Percentiles rank a stretch among this genome's conserved stretches.
Conservation (phyloP, 2,888 invertebrate species). For the Stegana nigrithorax region DNA sequence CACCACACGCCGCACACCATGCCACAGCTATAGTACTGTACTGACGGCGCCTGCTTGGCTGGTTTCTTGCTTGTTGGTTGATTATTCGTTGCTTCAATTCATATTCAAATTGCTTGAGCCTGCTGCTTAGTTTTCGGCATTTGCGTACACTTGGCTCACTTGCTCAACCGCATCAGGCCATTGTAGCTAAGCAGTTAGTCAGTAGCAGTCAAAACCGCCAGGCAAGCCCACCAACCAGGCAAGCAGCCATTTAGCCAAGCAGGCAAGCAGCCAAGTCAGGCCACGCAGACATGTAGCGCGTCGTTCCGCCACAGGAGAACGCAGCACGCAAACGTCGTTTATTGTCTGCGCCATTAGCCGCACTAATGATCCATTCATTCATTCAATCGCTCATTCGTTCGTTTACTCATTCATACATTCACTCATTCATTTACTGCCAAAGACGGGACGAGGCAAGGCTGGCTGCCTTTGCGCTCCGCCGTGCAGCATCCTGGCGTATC, state of each 20-base stretch:
- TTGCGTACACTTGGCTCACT: too few species aligned
- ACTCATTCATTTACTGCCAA: too few species aligned
- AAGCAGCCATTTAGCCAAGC: too few species aligned
- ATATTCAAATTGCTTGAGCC: slow-evolving; percentile 48
- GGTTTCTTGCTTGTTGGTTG: slow-evolving; percentile 6
- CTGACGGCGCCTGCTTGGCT: neutral
- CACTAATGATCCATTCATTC: slow-evolving; percentile 57
- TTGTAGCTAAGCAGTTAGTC: too few species aligned
- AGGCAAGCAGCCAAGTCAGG: slow-evolving; percentile 24
- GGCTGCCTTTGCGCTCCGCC: too few species aligned
- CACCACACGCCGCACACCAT: slow-evolving; percentile 28
- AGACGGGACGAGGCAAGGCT: too few species aligned
- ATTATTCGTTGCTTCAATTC: too few species aligned
- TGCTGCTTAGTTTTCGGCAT: neutral
- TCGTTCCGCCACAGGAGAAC: too few species aligned
- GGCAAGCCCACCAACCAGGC: too few species aligned
- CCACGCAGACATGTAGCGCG: slow-evolving; percentile 27
- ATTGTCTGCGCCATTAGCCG: slow-evolving; percentile 59
- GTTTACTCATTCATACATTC: neutral
- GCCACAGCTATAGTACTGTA: neutral
- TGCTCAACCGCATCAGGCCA: too few species aligned
- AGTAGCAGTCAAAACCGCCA: too few species aligned
- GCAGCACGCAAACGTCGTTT: slow-evolving; percentile 38
- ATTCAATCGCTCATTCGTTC: slow-evolving; percentile 21
- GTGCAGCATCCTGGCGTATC: too few species aligned